Evolutionary conservation across 2,888 invertebrate species (phyloP).

Genomic region (Trachelus iudaicus): DNA sequence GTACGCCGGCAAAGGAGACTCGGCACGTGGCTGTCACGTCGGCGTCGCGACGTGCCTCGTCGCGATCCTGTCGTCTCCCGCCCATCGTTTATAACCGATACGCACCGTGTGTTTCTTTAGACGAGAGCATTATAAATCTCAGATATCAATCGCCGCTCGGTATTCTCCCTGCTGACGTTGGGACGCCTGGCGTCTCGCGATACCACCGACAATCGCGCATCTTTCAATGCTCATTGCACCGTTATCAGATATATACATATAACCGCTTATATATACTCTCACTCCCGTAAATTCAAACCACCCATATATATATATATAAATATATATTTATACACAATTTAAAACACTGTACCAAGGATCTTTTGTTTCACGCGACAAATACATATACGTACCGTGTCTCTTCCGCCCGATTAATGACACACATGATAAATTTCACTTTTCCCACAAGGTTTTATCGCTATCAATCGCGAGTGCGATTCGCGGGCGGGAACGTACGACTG

Average conservation of each 20-base stretch:
- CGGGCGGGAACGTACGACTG: not conserved
- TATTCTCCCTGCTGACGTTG: conserved; percentile 30
- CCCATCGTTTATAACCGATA: conserved; percentile 1
- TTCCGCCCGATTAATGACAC: not conserved
- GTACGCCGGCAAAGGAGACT: conserved; percentile 28
- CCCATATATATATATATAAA: not conserved
- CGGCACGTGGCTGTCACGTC: conserved; percentile 56
- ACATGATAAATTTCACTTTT: not conserved
- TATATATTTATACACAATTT: not conserved
- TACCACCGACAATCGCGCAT: not conserved
- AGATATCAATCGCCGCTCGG: conserved; percentile 50
- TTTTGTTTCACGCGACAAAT: not conserved
- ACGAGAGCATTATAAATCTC: not conserved
- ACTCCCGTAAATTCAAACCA: not conserved
- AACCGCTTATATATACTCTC: not conserved
- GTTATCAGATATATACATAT: not conserved
- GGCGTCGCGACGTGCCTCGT: conserved; percentile 26
- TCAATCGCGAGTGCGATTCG: not conserved
- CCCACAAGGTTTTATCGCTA: not conserved
- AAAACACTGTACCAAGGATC: not conserved
- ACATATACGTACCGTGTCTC: not conserved
- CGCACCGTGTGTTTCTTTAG: not conserved
- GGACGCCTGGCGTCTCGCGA: not conserved
- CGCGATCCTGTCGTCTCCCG: conserved; percentile 15
- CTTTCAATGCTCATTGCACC: not conserved